Percentiles rank a stretch among this genome's conserved stretches.
Evolutionary conservation across 2,797 vertebrate species (phyloP).

Genomic region (Nannoperca australis): DNA sequence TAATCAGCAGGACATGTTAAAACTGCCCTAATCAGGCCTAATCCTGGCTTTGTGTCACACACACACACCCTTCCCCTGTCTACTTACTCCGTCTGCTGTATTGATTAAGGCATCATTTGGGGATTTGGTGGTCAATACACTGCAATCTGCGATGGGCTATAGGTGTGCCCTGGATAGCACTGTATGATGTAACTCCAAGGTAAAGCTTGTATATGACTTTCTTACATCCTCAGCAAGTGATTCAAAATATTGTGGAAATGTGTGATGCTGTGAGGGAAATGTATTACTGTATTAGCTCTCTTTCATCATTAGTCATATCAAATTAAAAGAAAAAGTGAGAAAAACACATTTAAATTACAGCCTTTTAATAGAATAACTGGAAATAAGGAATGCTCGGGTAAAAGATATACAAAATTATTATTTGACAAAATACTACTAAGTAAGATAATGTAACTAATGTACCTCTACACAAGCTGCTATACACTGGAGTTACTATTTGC

Average conservation of each 20-base stretch:
- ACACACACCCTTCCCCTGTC: constrained; percentile 56
- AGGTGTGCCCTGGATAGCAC: constrained; percentile 24
- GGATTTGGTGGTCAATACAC: constrained; percentile 72
- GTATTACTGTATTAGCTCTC: not conserved
- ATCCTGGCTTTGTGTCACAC: constrained; percentile 81
- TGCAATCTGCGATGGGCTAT: constrained; percentile 30
- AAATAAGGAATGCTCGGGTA: not conserved
- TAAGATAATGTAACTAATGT: not conserved
- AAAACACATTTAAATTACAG: not conserved
- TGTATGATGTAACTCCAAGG: constrained; percentile 15
- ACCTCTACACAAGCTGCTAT: not conserved
- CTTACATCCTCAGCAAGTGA: not conserved
- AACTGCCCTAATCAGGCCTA: constrained; percentile 86
- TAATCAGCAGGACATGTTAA: constrained; percentile 88
- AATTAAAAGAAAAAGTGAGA: not conserved
- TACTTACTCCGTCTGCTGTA: constrained; percentile 73
- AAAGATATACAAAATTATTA: not conserved
- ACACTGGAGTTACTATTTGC: not conserved
- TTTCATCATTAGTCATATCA: not conserved
- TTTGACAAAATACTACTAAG: not conserved
- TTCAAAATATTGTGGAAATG: not conserved
- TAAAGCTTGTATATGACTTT: constrained; percentile 5
- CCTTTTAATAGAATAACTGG: not conserved
- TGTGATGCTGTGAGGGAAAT: not conserved
- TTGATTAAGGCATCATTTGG: constrained; percentile 77